Evolutionary conservation across 2,797 vertebrate genomes (phyloP), one percentile per base, ranked within the genome.

Genomic region (Urophycis tenuis): DNA sequence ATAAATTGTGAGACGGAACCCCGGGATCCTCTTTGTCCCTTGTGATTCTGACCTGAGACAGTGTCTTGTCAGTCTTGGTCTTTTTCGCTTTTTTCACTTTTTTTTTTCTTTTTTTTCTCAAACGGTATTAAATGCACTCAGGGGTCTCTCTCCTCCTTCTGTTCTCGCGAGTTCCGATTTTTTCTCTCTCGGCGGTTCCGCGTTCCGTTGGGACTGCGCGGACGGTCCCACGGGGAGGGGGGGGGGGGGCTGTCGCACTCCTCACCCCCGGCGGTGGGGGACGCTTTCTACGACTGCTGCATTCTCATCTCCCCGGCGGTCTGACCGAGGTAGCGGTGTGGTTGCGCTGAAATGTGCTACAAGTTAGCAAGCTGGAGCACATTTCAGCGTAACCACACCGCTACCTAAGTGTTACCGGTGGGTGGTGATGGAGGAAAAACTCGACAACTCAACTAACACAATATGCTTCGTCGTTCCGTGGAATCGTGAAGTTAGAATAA

Each of bases 1-100:
- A 87, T 83, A 85, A 80, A 86, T 84, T 82, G 79, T 19, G 34
- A 15, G 30, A 35, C 5, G 31, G 33, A 80, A 71, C n/a, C n/a
- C 73, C 34, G 34, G 77, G 77, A 71, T 74, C 74, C 72, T 72
- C 31, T 83, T 76, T 35, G 31, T 80, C 72, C 70, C 45, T 41
- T 29, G 82, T 34, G 78, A 41, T 69, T 78, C 71, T 3, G n/a
- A 35, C 53, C 34, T 73, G 32, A 35, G 19, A 32, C 30, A 1
- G 25, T 3, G 31, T 31, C 30, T 31, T 71, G 69, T 32, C 31
- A 32, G 14, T 31, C 69, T 32, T 53, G 53, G 10, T 11, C 6
- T 53, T 53, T 53, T 22, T 22, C 8, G 1, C 19, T 6, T 53
- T 19, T 3, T 22, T 53, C 8, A 1, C 19, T 6, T 53, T 19